Base-by-base conservation (phyloP, 2,797 vertebrate species). In the Etheostoma nigrum region DNA sequence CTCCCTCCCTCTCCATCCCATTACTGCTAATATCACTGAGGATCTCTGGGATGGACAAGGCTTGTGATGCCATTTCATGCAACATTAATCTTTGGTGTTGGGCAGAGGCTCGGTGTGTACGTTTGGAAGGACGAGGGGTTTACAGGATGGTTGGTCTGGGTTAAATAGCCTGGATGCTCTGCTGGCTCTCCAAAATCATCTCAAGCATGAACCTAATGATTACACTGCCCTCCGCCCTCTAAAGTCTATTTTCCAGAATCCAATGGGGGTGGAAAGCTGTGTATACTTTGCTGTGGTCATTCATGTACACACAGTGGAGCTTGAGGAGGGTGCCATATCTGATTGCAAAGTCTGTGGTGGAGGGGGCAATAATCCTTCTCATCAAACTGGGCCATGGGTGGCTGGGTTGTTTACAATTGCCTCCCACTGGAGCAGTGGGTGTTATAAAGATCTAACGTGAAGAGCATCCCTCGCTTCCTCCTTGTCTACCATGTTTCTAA, bases 131-230 rank as follows among this genome's bases (percentile, higher is more conserved):
- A 65, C 19, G 48, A 45, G 53, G 51, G 52, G 60, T 23, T 85
- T 67, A 70, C 36, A 60, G 45, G 78, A 72, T 67, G 78, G 67
- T 64, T 72, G 81, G 78, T 87, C 48, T 45, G 78, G 78, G 86
- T 92, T 92, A 90, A 93, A 90, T 87, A 91, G 90, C 84, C 81
- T 58, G 72, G 75, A 52, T 57, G 73, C 83, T 91, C 80, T 78
- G 76, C 84, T 86, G 65, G 83, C 81, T 84, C 86, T 89, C 81
- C 73, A 66, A 79, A 88, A 86, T 72, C 65, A 89, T 88, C 77
- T 93, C 81, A 88, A 89, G 90, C 89, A 79, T 92, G 89, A 91
- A 83, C 84, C 76, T 79, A 74, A 88, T 91, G 89, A 93, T 92
- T 90, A 87, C 81, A 78, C 66, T 65, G 62, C 67, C 79, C 65